Evolutionary conservation across 2,797 vertebrate species (phyloP), one percentile per base, ranked within the genome.

Genomic region (Sebastes miniatus): DNA sequence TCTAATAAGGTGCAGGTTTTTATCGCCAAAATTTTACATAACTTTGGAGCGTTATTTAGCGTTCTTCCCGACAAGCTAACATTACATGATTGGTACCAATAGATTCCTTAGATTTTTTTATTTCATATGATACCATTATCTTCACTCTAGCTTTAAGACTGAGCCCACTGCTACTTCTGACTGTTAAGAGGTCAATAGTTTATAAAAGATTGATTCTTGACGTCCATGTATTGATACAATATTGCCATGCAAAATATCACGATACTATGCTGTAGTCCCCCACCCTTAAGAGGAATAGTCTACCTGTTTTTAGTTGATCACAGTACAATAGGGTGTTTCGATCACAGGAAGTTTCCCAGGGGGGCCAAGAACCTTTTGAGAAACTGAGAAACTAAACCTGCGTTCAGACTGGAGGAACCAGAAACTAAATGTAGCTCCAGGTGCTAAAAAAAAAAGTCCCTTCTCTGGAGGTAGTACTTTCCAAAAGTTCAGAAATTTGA

Each of bases 1-100:
- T 50, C 18, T 50, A 50, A 50, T 50, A 50, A 20, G 47, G 0
- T 50, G 18, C 18, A 50, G 43, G 43, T 47, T 47, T 47, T 47
- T 47, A 0, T 47, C 43, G 6, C 6, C 43, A 47, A 0, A 2
- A 8, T 18, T 47, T 0, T 18, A 18, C 43, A 0, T 0, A 18
- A 47, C 43, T 47, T 47, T 18, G 43, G 43, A 47, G 43, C 16
- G 16, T 47, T 47, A 47, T 47, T 47, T 18, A 47, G 16, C 0
- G 3, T 47, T 18, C 43, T 47, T 47, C 6, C 43, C 16, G 43
- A 47, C 16, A 47, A 47, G 43, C 43, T 50, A 50, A 50, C 0
- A 20, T 50, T 8, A 0, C 47, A 50, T 0, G 3, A 0, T 50
- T 50, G 18, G 47, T 0, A 20, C 47, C 18, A 50, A 20, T 50